Evolutionary conservation across 2,797 vertebrate species (phyloP), one percentile per base, ranked within the genome.

Genomic region (Sebastes miniatus): DNA sequence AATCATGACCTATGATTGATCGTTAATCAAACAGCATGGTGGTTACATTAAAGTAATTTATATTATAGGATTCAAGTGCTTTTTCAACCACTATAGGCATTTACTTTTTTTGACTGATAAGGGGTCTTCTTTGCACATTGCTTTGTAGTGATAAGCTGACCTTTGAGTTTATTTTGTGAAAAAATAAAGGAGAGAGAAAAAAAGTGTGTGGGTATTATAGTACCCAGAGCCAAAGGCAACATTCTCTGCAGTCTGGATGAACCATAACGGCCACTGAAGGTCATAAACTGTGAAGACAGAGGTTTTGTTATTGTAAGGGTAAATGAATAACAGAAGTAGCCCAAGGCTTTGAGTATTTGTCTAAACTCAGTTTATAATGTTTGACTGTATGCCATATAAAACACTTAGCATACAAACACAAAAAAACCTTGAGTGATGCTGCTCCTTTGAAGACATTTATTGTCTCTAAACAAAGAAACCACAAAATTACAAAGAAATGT

Each of bases 281-380:
- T 78, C 80, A 83, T 80, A 88, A 83, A 85, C 59, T 56, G 13
- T 16, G 6, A 72, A 27, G 11, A 25, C 24, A 63, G 32, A 64
- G 27, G n/a, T 83, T 82, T 85, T 79, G 77, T 87, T 73, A 67
- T 83, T 74, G 10, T 18, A 69, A 72, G 2, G 58, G 73, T 79
- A 67, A 88, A 83, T 86, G 52, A 89, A 79, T 80, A 36, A 8
- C 63, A 58, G 57, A 12, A 61, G 59, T 13, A 25, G 50, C 77
- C 77, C 3, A 3, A 64, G 63, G 76, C 71, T 69, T 65, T 22
- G 18, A 24, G 29, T 58, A 58, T 80, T 69, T 69, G 20, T 65
- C 50, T 63, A 2, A 47, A 62, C 14, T 59, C 34, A 16, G 34
- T 47, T 77, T 78, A 43, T 69, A 69, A 78, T 70, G 69, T 87